phyloP scores from a whole-genome alignment of 2,888 invertebrate species.

The Panorpa germanica region DNA sequence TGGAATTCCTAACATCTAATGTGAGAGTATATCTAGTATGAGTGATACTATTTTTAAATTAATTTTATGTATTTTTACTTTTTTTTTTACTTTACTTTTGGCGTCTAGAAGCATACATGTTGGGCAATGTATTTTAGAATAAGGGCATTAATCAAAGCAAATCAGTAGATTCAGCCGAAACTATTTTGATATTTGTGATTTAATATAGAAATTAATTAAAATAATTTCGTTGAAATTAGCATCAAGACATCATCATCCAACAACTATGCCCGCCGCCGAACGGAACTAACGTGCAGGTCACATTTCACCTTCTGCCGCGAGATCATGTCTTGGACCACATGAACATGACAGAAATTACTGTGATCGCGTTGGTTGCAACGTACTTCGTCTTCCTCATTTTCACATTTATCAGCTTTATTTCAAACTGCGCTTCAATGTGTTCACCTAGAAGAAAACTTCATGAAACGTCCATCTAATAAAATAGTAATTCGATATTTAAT shows the following conservation, averaged over 20 bases:
- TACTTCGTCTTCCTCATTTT: slow-evolving; percentile 38
- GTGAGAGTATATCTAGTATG: no score
- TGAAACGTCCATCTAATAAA: no score
- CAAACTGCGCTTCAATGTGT: no score
- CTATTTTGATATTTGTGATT: neutral
- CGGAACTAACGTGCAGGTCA: slow-evolving; percentile 46
- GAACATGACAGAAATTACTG: slow-evolving; percentile 31
- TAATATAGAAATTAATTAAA: slow-evolving; percentile 1
- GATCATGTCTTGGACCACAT: slow-evolving; percentile 31
- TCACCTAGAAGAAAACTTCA: no score
- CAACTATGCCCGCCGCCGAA: slow-evolving; percentile 65
- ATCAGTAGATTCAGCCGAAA: neutral
- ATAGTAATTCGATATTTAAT: no score
- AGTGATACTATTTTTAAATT: slow-evolving; percentile 7
- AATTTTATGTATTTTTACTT: slow-evolving; percentile 2
- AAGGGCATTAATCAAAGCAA: neutral
- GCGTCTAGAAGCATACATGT: neutral
- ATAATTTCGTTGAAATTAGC: slow-evolving; percentile 39
- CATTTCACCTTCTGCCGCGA: slow-evolving; percentile 28
- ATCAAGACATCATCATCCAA: slow-evolving; percentile 74
- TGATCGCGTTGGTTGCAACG: slow-evolving; percentile 38
- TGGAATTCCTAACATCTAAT: no score
- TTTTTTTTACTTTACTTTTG: neutral
- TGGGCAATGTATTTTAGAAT: neutral
- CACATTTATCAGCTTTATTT: slow-evolving; percentile 37